Evolutionary conservation across 37 sponge, comb jelly and placozoan genomes (phyloP).

Genomic region (Petrosia ficiformis): DNA sequence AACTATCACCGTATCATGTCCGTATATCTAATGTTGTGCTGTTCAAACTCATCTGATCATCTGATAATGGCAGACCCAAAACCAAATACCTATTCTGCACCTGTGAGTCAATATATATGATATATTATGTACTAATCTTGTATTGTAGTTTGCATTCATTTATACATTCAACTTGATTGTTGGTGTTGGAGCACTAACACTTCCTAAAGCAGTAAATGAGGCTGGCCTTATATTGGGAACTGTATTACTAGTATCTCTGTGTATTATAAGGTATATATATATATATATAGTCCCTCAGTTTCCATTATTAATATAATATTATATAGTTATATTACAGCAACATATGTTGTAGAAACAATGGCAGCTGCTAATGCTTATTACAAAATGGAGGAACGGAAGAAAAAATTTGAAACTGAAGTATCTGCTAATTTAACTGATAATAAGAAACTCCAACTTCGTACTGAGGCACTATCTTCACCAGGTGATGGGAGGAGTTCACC

Average conservation of each 20-base stretch:
- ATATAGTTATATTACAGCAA: conserved; percentile 78
- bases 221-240: conserved; percentile 86
- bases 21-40: not conserved
- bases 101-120: not conserved
- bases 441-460: no score
- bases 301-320: not conserved
- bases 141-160: conserved; percentile 84
- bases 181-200: conserved; percentile 88
- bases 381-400: no score
- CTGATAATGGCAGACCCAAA: not conserved
- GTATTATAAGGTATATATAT: conserved; percentile 55
- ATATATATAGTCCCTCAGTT: not conserved
- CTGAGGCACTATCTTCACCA: no score
- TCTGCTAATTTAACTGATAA: no score
- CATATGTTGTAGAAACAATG: conserved; percentile 89
- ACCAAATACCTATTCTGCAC: not conserved
- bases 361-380: conserved; percentile 83
- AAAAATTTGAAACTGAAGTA: no score
- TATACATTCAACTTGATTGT: conserved; percentile 97
- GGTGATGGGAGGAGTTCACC: no score
- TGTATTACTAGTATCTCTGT: conserved; percentile 73
- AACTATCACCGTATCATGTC: not conserved
- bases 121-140: not conserved
- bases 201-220: conserved; percentile 87
- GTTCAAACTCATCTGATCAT: no score